phyloP scores from a whole-genome alignment of 2,888 invertebrate genomes.

The Antitype chi region DNA sequence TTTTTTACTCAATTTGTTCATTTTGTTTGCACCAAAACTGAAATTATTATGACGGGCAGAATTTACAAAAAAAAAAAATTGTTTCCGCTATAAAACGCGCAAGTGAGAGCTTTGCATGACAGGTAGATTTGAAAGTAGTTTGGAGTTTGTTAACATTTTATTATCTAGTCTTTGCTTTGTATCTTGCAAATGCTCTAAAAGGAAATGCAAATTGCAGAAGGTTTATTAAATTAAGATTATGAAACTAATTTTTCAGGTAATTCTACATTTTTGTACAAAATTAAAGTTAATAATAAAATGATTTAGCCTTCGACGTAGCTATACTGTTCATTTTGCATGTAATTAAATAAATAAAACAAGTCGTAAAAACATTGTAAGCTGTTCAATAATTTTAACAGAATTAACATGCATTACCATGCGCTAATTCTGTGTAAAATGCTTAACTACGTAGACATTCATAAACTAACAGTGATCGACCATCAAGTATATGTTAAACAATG shows the following conservation, averaged over 20 bases:
- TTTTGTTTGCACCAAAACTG: slow-evolving; percentile 19
- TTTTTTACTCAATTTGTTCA: background rate
- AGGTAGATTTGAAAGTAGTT: slow-evolving; percentile 62
- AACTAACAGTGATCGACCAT: slow-evolving; percentile 74
- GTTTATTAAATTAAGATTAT: background rate
- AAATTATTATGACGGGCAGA: slow-evolving; percentile 4
- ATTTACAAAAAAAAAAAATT: background rate
- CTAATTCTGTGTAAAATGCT: slow-evolving; percentile 85
- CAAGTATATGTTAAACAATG: slow-evolving; percentile 68
- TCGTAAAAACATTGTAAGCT: slow-evolving; percentile 19
- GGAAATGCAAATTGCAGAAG: slow-evolving; percentile 23
- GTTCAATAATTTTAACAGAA: slow-evolving; percentile 65
- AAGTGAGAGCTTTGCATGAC: slow-evolving; percentile 57
- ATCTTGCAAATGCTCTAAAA: slow-evolving; percentile 53
- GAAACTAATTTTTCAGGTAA: slow-evolving; percentile 28
- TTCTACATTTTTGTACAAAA: slow-evolving; percentile 2
- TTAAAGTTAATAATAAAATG: background rate
- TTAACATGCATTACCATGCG: slow-evolving; percentile 83
- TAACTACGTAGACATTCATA: slow-evolving; percentile 71
- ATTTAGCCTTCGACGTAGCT: slow-evolving; percentile 4
- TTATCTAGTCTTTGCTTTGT: slow-evolving; percentile 57
- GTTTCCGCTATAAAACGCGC: slow-evolving; percentile 39
- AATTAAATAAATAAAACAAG: slow-evolving; percentile 30
- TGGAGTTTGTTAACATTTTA: slow-evolving; percentile 49
- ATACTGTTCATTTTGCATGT: slow-evolving; percentile 52